Evolutionary conservation across 2,797 vertebrate genomes (phyloP), one percentile per base, ranked within the genome.

Genomic region (Sarcoramphus papa): DNA sequence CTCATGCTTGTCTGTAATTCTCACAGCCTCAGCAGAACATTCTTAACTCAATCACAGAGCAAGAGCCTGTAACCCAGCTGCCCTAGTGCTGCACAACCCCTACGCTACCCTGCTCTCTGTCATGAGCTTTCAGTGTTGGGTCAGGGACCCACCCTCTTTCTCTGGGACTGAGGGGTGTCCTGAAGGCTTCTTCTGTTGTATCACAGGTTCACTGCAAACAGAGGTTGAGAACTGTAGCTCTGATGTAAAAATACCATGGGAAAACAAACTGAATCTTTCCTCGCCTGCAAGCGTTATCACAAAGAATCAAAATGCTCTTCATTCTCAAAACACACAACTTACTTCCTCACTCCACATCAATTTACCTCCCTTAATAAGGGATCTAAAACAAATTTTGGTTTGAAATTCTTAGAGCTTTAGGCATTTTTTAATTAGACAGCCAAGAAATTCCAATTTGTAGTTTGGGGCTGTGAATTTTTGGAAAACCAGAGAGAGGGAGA

Each of bases 371-470:
- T 87, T 92, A 91, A 80, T 82, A 90, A 92, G 40, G 22, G 35
- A 57, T 69, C 45, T 59, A 93, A 90, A 93, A 10, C n/a, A 95
- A 91, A 89, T 72, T 77, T 67, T 57, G 33, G 41, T 35, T 91
- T 77, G 25, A 86, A 85, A 72, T 81, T 92, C 84, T 87, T 87
- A 68, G 41, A 37, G 72, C 56, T 96, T 88, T 72, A 89, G 85
- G 81, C 72, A 72, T 82, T 87, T 87, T 90, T 95, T 89, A 95
- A 93, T 94, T 89, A 92, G 73, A 88, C 53, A 94, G 31, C 15
- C 33, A 91, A 76, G 68, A 94, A 94, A 83, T 74, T 85, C 24
- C 47, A 54, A 62, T 77, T 99, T 99, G 85, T 99, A 99, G 28
- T 98, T 99, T 98, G 50, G 43, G 81, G 65, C 81, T 83, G 68